Evolutionary conservation across 2,888 invertebrate genomes (phyloP).

Genomic region (Drosophila anceps): DNA sequence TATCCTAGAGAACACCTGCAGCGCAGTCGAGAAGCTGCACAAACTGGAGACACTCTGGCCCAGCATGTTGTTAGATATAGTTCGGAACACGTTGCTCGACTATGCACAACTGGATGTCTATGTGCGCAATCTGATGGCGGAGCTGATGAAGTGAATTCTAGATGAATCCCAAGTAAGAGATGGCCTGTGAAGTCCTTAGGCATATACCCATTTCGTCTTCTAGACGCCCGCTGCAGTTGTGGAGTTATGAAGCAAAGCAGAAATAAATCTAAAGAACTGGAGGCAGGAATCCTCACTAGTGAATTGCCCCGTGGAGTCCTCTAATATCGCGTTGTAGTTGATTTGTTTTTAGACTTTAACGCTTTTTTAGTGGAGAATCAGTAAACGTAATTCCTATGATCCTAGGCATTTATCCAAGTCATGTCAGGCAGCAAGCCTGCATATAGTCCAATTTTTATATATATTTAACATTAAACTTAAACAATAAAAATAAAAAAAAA

Average conservation of each 20-base stretch:
- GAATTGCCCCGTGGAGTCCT: not conserved
- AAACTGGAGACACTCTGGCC: constrained; percentile 92
- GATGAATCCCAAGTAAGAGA: not conserved
- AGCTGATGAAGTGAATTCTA: constrained; percentile 82
- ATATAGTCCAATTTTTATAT: constrained; percentile 79
- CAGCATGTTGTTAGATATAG: constrained; percentile 90
- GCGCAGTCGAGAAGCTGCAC: constrained; percentile 91
- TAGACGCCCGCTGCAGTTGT: no score
- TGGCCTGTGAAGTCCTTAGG: not conserved
- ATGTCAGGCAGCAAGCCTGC: constrained; percentile 59
- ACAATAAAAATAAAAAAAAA: constrained; percentile 25
- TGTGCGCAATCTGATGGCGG: constrained; percentile 87
- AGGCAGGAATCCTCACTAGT: not conserved
- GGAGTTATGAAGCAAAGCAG: no score
- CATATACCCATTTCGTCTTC: no score
- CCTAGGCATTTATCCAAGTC: constrained; percentile 68
- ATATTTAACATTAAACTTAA: constrained; percentile 70
- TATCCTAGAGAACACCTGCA: constrained; percentile 90
- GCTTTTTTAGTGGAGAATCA: constrained; percentile 66
- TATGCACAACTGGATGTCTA: constrained; percentile 93
- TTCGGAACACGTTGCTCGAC: constrained; percentile 91
- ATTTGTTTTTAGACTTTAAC: constrained; percentile 36
- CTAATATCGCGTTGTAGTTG: constrained; percentile 16
- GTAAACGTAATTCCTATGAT: constrained; percentile 58
- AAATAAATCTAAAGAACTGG: not conserved